phyloP scores from a whole-genome alignment of 2,888 invertebrate species.

The Cephonodes hylas region DNA sequence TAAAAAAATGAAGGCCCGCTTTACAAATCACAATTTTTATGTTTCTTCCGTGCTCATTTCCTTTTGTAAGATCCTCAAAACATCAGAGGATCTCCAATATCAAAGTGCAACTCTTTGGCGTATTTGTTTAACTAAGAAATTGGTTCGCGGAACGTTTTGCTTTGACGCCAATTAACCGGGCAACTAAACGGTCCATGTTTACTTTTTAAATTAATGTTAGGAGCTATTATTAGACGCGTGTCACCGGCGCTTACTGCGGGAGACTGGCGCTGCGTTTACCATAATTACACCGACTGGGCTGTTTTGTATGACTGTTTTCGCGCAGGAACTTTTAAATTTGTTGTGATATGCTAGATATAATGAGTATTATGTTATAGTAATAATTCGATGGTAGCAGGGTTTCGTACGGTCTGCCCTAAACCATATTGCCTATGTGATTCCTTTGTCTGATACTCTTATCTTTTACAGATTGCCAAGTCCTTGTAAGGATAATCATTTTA shows the following conservation, averaged over 20 bases:
- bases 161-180: slow-evolving; percentile 55
- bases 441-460: too few species aligned
- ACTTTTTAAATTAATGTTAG: slow-evolving; percentile 33
- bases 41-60: neutral
- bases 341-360: neutral
- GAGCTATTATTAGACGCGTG: slow-evolving; percentile 11
- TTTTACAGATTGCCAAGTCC: too few species aligned
- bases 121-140: slow-evolving; percentile 57
- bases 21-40: neutral
- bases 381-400: too few species aligned
- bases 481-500: too few species aligned
- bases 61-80: neutral
- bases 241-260: neutral
- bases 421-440: too few species aligned
- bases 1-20: too few species aligned
- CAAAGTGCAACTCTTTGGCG: slow-evolving; percentile 20
- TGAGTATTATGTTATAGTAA: too few species aligned
- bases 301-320: neutral
- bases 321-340: neutral
- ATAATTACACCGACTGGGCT: neutral
- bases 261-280: neutral
- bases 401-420: too few species aligned
- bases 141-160: slow-evolving; percentile 51
- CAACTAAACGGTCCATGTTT: slow-evolving; percentile 44
- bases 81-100: neutral